These are phyloP conservation scores for Drosophila rellima DNA, from an alignment of 2,888 invertebrate genomes.

Conservation along the genomic window DNA sequence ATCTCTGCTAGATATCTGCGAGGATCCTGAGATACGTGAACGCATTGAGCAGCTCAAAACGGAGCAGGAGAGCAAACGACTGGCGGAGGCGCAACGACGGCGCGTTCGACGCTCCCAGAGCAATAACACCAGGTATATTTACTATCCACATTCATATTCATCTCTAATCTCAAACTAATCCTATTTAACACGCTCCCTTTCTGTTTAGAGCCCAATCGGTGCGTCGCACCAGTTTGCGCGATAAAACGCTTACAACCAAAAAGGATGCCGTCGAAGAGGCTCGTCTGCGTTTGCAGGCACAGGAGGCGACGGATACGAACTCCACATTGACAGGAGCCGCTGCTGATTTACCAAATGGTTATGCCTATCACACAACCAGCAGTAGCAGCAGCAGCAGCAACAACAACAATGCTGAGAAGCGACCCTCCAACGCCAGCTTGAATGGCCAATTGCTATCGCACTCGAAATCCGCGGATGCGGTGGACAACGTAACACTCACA, in stretches of 20 bases:
- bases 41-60: constrained; percentile 94
- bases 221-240: constrained; percentile 95
- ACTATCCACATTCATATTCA: not conserved
- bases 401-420: constrained; percentile 63
- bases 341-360: constrained; percentile 64
- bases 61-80: constrained; percentile 93
- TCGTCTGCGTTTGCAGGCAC: constrained; percentile 89
- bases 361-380: constrained; percentile 55
- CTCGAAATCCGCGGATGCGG: constrained; percentile 79
- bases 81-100: constrained; percentile 87
- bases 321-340: constrained; percentile 43
- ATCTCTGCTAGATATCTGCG: constrained; percentile 93
- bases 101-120: constrained; percentile 91
- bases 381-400: constrained; percentile 40
- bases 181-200: too few relatives aligned
- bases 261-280: constrained; percentile 98
- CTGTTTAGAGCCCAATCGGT: constrained; percentile 94
- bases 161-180: not conserved
- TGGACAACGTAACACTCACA: constrained; percentile 74
- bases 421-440: constrained; percentile 74
- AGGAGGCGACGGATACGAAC: constrained; percentile 86
- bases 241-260: constrained; percentile 96
- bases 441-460: constrained; percentile 71
- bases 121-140: constrained; percentile 88
- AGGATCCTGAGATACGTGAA: constrained; percentile 96